These are phyloP conservation scores for Crocidura indochinensis DNA, from an alignment of 2,797 vertebrate species.

Conservation along the genomic window DNA sequence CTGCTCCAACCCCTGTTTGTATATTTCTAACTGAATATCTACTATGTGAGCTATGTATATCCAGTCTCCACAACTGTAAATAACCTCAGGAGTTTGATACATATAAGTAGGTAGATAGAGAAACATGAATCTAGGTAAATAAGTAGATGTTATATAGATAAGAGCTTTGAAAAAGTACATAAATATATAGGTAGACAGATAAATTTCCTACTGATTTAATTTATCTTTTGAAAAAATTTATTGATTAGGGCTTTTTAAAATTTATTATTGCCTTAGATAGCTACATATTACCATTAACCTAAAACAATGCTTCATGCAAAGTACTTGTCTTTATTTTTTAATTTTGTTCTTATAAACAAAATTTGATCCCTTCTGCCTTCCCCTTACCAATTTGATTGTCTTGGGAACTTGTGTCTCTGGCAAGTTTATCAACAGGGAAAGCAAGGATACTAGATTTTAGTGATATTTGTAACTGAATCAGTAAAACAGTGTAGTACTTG, in stretches of 20 bases:
- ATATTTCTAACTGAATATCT: background rate
- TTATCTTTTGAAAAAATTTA: background rate
- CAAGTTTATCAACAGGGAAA: constrained; percentile 30
- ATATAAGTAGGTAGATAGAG: too few relatives aligned
- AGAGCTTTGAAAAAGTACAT: background rate
- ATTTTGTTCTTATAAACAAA: constrained; percentile 39
- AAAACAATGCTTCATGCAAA: constrained; percentile 52
- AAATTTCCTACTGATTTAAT: background rate
- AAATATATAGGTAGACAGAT: background rate
- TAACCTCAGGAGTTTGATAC: background rate
- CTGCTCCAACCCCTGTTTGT: too few relatives aligned
- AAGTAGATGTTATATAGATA: background rate
- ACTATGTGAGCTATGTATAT: background rate
- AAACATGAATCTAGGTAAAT: too few relatives aligned
- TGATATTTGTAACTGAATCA: constrained; percentile 17
- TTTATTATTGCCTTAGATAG: background rate
- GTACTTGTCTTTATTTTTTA: background rate
- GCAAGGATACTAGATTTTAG: constrained; percentile 56
- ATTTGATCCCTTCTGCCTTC: constrained; percentile 25
- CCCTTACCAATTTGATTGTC: constrained; percentile 35
- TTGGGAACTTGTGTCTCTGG: background rate
- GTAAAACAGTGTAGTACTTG: constrained; percentile 10
- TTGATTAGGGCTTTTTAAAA: constrained; percentile 26
- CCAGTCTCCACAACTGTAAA: background rate
- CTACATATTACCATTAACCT: background rate